Evolutionary conservation across 1,140 invertebrate genomes (phyloP), one percentile per base, ranked within the genome.

Genomic region (Metaphire vulgaris): DNA sequence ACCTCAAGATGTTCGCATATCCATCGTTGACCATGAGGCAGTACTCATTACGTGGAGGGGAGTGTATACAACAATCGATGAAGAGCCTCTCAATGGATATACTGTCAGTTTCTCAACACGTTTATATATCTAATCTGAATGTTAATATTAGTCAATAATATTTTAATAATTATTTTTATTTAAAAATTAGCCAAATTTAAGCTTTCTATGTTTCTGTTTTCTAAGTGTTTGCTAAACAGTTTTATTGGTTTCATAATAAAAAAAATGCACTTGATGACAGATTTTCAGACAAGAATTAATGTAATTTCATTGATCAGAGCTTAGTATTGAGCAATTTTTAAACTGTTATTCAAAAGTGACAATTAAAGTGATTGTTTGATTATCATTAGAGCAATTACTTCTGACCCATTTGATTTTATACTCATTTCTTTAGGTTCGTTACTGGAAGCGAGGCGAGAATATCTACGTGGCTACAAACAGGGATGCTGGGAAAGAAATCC

Each of bases 81-180:
- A 98, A 86, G 96, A 99, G 88, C 94, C 96, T 16, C 88, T 98
- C 0, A 90, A 91, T 81, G 96, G 96, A 15, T 98, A 95, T 82
- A 97, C 96, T 89, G 92, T 93, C 82, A 0, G 41, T 64, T 26
- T 74, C 64, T 56, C 29, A 26, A 6, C 34, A 56, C 41, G 12
- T n/a, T 21, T 0, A 1, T 21, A 56, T 69, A 26, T 6, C 14
- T 65, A 65, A 65, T 65, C 14, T 15, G 14, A 65, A 65, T 65
- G n/a, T 15, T n/a, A 65, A 65, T 65, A 65, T 14, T 65, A 65
- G n/a, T 65, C 14, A 65, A 15, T 15, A 65, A 15, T 15, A 65
- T 65, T 15, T 15, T 65, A 65, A 65, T n/a, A 65, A 65, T 65
- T 15, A 65, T 65, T n/a, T n/a, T n/a, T n/a, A n/a, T n/a, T n/a